A percentile compares a stretch with the other conserved stretches of the same genome.
Evolutionary conservation across 2,888 invertebrate species (phyloP).

Genomic region (Ecliptopera silaceata): DNA sequence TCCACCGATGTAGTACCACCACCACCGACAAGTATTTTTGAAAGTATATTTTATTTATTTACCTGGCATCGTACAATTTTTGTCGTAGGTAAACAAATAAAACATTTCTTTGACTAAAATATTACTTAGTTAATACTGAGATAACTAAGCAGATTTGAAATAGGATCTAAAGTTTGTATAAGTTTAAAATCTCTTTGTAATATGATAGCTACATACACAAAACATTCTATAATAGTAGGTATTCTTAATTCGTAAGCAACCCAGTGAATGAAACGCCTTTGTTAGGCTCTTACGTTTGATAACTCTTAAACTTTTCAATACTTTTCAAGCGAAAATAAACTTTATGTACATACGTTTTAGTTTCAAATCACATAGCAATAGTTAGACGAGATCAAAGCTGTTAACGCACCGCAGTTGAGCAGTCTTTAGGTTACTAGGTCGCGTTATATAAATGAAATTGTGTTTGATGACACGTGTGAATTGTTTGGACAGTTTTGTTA

Average conservation of each 20-base stretch:
- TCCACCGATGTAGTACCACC: too few species aligned
- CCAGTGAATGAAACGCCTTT: conserved; percentile 52
- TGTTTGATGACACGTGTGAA: conserved; percentile 49
- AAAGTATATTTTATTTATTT: too few species aligned
- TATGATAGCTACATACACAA: not conserved
- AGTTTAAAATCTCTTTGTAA: too few species aligned
- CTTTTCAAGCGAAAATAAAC: conserved; percentile 36
- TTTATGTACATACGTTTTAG: conserved; percentile 21
- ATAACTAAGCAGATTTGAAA: too few species aligned
- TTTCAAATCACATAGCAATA: conserved; percentile 27
- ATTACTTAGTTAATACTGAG: too few species aligned
- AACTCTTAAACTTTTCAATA: conserved; percentile 40
- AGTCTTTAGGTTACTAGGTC: conserved; percentile 70
- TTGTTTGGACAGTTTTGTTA: conserved; percentile 33
- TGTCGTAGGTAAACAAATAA: too few species aligned
- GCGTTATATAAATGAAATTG: conserved; percentile 58
- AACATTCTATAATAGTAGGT: conserved; percentile 37
- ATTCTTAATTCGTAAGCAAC: conserved; percentile 49
- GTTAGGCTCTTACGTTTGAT: conserved; percentile 43
- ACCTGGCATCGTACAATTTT: too few species aligned
- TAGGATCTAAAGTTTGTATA: too few species aligned
- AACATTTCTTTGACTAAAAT: too few species aligned
- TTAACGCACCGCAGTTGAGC: conserved; percentile 68
- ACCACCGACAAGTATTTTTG: too few species aligned
- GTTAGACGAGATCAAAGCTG: conserved; percentile 52